phyloP scores from a whole-genome alignment of 2,797 vertebrate genomes.

The Hylomyscus alleni region DNA sequence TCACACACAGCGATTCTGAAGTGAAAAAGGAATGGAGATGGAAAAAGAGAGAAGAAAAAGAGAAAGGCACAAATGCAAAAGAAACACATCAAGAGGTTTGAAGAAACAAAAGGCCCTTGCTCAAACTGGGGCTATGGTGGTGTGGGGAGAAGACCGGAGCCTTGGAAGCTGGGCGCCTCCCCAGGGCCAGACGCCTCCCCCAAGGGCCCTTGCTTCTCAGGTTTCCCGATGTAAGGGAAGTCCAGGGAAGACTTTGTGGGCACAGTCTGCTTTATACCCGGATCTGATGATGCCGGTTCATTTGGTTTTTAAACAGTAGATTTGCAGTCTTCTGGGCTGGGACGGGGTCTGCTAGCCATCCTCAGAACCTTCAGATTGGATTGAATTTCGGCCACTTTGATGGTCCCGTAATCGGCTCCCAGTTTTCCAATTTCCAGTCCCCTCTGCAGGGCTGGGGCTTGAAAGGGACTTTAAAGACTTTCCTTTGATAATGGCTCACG shows the following conservation, averaged over 20 bases:
- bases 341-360: conserved; percentile 78
- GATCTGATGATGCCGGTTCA: conserved; percentile 79
- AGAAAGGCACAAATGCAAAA: not conserved
- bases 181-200: conserved; percentile 59
- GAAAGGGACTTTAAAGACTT: conserved; percentile 84
- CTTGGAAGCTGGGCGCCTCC: conserved; percentile 51
- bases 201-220: conserved; percentile 76
- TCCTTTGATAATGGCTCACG: conserved; percentile 84
- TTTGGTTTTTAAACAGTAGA: conserved; percentile 83
- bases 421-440: conserved; percentile 84
- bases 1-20: too few relatives aligned
- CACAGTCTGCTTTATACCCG: conserved; percentile 77
- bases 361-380: conserved; percentile 81
- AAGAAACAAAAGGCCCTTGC: conserved; percentile 55
- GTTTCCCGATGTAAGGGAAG: conserved; percentile 76
- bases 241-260: conserved; percentile 81
- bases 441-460: conserved; percentile 63
- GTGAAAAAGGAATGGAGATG: not conserved
- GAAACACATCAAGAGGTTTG: not conserved
- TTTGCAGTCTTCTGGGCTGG: conserved; percentile 78
- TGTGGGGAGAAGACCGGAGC: not conserved
- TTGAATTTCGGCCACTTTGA: conserved; percentile 86
- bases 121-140: not conserved
- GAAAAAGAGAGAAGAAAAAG: not conserved
- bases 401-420: conserved; percentile 80